A percentile compares a stretch with the other conserved stretches of the same genome.
Conservation (phyloP, 2,888 invertebrate genomes). For the Hirtodrosophila cameraria region DNA sequence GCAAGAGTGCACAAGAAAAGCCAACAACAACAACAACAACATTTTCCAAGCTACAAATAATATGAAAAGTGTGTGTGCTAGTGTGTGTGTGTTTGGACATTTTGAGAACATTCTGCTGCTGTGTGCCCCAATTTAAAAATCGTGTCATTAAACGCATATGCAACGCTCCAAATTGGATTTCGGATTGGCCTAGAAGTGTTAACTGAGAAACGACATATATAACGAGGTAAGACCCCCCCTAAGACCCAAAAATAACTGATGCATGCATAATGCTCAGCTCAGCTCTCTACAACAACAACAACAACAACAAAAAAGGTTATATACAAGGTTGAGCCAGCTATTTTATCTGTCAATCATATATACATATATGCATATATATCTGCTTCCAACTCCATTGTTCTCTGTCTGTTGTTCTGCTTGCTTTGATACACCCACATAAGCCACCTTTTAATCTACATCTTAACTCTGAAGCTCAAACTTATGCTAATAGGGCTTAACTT, state of each 20-base stretch:
- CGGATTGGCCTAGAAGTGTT: conserved; percentile 53
- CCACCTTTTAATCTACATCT: conserved; percentile 39
- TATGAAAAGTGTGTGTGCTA: conserved; percentile 37
- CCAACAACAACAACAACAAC: too few relatives aligned
- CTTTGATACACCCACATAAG: conserved; percentile 40
- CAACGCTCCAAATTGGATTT: conserved; percentile 66
- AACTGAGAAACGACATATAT: conserved; percentile 16
- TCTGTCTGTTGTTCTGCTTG: conserved; percentile 10
- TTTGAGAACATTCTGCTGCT: conserved; percentile 71
- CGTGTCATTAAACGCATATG: conserved; percentile 72
- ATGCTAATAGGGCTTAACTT: conserved; percentile 67
- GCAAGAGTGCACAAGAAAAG: conserved; percentile 66
- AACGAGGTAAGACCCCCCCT: conserved; percentile 49
- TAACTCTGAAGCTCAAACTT: conserved; percentile 21
- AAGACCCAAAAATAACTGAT: conserved; percentile 17
- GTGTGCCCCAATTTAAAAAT: conserved; percentile 80
- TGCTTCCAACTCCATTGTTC: conserved; percentile 37
- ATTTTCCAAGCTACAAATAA: conserved; percentile 27
- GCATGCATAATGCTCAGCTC: conserved; percentile 29
- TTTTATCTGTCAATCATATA: conserved; percentile 1
- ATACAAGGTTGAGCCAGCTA: conserved; percentile 4
- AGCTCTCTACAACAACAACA: not conserved
- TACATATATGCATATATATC: too few relatives aligned
- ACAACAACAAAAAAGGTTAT: too few relatives aligned
- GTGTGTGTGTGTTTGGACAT: conserved; percentile 43